Evolutionary conservation across 2,888 invertebrate genomes (phyloP).

Genomic region (Anaspis maculata): DNA sequence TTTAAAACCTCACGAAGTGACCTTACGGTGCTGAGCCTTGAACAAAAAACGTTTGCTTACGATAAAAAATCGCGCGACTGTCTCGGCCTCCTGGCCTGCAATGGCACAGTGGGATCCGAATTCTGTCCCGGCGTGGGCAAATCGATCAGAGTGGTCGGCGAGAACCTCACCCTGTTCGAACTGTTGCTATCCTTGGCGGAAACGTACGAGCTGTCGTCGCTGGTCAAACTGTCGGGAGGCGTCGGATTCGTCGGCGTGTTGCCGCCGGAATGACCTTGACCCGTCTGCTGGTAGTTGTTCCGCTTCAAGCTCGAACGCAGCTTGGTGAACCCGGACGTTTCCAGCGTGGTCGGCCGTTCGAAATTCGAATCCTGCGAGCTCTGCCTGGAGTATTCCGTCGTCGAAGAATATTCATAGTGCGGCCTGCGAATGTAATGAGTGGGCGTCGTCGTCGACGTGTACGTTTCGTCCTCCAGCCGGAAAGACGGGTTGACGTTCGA

Average conservation of each 20-base stretch:
- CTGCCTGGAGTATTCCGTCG: constrained; percentile 38
- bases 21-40: too few species aligned
- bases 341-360: constrained; percentile 56
- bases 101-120: constrained; percentile 47
- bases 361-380: constrained; percentile 45
- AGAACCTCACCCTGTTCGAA: constrained; percentile 69
- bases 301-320: constrained; percentile 73
- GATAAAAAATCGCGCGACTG: constrained; percentile 45
- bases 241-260: constrained; percentile 75
- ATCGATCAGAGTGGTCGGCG: constrained; percentile 65
- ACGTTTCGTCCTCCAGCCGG: constrained; percentile 51
- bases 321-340: constrained; percentile 55
- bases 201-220: constrained; percentile 82
- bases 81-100: constrained; percentile 44
- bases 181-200: constrained; percentile 73
- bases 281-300: constrained; percentile 46
- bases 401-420: constrained; percentile 35
- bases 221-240: constrained; percentile 76
- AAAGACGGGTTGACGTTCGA: constrained; percentile 56
- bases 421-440: constrained; percentile 43
- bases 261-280: constrained; percentile 50
- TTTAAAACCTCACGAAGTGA: too few species aligned
- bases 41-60: too few species aligned
- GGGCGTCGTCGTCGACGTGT: constrained; percentile 40
- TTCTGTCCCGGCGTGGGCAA: constrained; percentile 47